Conservation (phyloP, 1,140 invertebrate species). For the Pseudoatta argentina region DNA sequence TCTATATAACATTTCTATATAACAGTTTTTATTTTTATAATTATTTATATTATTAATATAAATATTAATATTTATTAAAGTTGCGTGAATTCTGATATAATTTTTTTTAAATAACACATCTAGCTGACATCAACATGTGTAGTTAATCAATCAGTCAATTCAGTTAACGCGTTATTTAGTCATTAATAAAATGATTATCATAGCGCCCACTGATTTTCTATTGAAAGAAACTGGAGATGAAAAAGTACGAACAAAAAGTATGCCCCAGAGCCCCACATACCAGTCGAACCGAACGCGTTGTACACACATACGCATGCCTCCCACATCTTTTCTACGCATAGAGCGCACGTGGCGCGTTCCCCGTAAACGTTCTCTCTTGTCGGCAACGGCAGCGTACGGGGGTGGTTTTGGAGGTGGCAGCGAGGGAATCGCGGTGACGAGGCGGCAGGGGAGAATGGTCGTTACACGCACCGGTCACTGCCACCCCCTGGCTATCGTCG, state of each 20-base stretch:
- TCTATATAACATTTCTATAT: no score
- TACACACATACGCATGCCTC: slow-evolving; percentile 34
- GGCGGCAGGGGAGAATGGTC: slow-evolving; percentile 73
- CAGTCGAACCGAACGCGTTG: slow-evolving; percentile 63
- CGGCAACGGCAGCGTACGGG: slow-evolving; percentile 57
- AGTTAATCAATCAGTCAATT: neutral
- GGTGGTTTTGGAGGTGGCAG: slow-evolving; percentile 48
- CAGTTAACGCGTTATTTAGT: neutral
- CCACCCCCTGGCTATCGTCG: slow-evolving; percentile 80
- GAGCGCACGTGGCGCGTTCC: slow-evolving; percentile 81
- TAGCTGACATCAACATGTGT: neutral
- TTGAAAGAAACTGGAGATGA: slow-evolving; percentile 8
- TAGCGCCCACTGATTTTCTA: neutral
- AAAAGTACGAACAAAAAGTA: slow-evolving; percentile 74
- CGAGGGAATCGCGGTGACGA: slow-evolving; percentile 44
- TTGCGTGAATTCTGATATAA: neutral
- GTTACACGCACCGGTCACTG: slow-evolving; percentile 86
- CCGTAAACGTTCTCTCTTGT: slow-evolving; percentile 73
- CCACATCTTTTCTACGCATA: slow-evolving; percentile 77
- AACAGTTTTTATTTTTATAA: no score
- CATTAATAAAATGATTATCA: neutral
- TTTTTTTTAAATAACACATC: neutral
- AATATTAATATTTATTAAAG: neutral
- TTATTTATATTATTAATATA: neutral
- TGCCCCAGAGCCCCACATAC: slow-evolving; percentile 83